These are phyloP conservation scores for Meghimatium bilineatum DNA, from an alignment of 2,888 invertebrate species.

Conservation along the genomic window DNA sequence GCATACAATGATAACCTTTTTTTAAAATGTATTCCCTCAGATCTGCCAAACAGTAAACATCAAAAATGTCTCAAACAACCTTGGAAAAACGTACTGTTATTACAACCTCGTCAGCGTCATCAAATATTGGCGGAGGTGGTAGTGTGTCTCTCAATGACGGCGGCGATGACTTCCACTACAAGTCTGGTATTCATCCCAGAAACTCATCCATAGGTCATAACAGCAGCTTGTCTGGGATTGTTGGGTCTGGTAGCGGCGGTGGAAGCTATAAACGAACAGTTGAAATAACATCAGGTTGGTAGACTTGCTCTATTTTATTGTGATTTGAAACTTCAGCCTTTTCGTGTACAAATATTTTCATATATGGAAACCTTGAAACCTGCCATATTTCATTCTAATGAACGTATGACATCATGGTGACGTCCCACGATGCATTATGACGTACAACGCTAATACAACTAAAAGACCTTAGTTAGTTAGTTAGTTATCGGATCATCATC, in stretches of 20 bases:
- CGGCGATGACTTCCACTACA: conserved; percentile 58
- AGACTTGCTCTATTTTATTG: background rate
- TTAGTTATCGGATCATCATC: no score
- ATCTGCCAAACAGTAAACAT: background rate
- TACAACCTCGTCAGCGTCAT: conserved; percentile 53
- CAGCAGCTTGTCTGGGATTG: conserved; percentile 55
- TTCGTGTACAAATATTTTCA: no score
- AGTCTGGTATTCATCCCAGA: conserved; percentile 62
- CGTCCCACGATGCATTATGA: no score
- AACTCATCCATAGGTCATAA: conserved; percentile 58
- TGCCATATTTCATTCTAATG: no score
- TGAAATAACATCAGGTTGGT: conserved; percentile 60
- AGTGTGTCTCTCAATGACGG: background rate
- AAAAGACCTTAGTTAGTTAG: no score
- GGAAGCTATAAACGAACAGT: conserved; percentile 58
- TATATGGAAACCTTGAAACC: no score
- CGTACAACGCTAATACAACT: no score
- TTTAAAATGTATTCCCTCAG: background rate
- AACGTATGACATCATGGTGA: no score
- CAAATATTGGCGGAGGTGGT: conserved; percentile 3
- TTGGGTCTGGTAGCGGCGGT: conserved; percentile 53
- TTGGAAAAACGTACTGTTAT: conserved; percentile 71
- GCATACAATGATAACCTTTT: no score
- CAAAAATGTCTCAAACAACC: conserved; percentile 61
- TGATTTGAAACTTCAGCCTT: no score